Conservation (phyloP, 92 coral and sea anemone genomes). For the Blastomussa wellsi region DNA sequence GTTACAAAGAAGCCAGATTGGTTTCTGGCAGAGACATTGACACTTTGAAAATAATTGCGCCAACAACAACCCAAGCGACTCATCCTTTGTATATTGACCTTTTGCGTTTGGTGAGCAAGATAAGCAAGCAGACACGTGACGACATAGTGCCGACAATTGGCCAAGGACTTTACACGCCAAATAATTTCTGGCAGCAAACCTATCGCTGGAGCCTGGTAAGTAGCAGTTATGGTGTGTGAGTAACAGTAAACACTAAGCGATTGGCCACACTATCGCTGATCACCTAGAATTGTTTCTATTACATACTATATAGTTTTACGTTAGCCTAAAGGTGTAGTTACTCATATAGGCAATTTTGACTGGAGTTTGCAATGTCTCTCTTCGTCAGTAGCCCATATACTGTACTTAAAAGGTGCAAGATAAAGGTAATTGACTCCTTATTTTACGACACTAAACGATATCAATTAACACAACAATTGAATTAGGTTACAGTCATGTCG, state of each 20-base stretch:
- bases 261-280: too few relatives aligned
- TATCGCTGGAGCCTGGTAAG: slow-evolving; percentile 49
- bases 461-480: too few relatives aligned
- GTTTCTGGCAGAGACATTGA: not conserved
- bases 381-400: too few relatives aligned
- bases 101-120: slow-evolving; percentile 19
- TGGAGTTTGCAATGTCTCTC: too few relatives aligned
- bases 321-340: too few relatives aligned
- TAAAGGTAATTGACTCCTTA: too few relatives aligned
- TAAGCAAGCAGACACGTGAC: slow-evolving; percentile 42
- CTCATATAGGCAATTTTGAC: too few relatives aligned
- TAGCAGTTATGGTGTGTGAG: not conserved
- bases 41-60: slow-evolving; percentile 23
- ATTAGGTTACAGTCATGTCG: too few relatives aligned
- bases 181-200: slow-evolving; percentile 49
- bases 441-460: too few relatives aligned
- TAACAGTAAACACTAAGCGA: not conserved
- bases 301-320: too few relatives aligned
- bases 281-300: too few relatives aligned
- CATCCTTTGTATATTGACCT: slow-evolving; percentile 49
- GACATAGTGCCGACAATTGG: slow-evolving; percentile 43
- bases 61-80: not conserved
- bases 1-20: not conserved
- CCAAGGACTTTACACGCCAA: slow-evolving; percentile 21
- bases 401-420: too few relatives aligned